phyloP scores from a whole-genome alignment of 1,140 invertebrate genomes.

The Cherax quadricarinatus region DNA sequence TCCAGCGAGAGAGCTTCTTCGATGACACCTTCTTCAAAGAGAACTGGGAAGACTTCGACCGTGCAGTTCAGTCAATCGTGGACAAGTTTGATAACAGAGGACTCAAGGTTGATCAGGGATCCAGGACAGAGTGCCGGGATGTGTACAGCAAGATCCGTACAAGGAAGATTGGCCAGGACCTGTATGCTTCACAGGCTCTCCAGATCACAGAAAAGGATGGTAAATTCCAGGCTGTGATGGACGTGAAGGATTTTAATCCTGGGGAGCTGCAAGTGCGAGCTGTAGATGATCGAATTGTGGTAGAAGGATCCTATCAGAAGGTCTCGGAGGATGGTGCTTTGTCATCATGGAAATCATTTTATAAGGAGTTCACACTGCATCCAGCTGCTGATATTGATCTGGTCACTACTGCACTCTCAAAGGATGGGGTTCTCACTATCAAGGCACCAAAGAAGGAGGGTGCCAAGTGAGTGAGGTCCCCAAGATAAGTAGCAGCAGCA shows the following conservation, averaged over 20 bases:
- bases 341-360: constrained; percentile 83
- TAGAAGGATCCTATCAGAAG: constrained; percentile 87
- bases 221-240: constrained; percentile 81
- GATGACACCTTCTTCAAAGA: constrained; percentile 67
- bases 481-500: constrained; percentile 39
- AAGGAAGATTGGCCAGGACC: constrained; percentile 52
- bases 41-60: constrained; percentile 58
- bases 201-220: constrained; percentile 65
- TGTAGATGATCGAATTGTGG: constrained; percentile 81
- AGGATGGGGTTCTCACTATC: constrained; percentile 85
- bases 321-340: constrained; percentile 86
- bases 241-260: constrained; percentile 91
- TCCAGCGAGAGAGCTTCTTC: constrained; percentile 57
- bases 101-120: constrained; percentile 49
- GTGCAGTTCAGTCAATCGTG: constrained; percentile 51
- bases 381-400: constrained; percentile 82
- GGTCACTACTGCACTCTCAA: constrained; percentile 83
- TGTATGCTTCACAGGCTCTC: constrained; percentile 57
- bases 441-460: constrained; percentile 77
- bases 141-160: constrained; percentile 54
- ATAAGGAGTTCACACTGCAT: constrained; percentile 81
- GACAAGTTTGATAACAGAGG: constrained; percentile 47
- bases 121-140: constrained; percentile 46
- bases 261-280: constrained; percentile 90
- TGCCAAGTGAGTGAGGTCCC: constrained; percentile 34